A percentile compares a stretch with the other conserved stretches of the same genome.
These are phyloP conservation scores for Thalpophila matura DNA, from an alignment of 2,888 invertebrate species.

Conservation along the genomic window DNA sequence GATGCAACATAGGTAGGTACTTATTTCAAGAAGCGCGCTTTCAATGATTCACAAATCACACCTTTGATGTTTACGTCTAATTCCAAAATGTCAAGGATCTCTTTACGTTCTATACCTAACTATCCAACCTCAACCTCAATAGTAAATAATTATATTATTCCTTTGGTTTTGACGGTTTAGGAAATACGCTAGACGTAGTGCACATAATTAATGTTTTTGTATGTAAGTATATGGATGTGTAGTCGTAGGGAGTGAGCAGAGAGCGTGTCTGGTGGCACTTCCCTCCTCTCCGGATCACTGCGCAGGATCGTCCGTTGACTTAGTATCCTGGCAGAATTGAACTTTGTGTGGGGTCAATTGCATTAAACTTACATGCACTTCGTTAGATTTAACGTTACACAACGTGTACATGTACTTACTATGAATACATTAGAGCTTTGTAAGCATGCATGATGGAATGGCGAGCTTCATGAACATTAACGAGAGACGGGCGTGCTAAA, in stretches of 20 bases:
- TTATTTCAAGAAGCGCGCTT: slow-evolving; percentile 51
- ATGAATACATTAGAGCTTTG: slow-evolving; percentile 16
- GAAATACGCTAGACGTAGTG: slow-evolving; percentile 18
- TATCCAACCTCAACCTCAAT: slow-evolving; percentile 54
- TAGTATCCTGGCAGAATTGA: slow-evolving; percentile 66
- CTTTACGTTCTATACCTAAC: slow-evolving; percentile 45
- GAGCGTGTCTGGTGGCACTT: slow-evolving; percentile 75
- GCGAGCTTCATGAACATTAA: slow-evolving; percentile 17
- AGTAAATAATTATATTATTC: slow-evolving; percentile 14
- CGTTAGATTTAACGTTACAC: slow-evolving; percentile 41
- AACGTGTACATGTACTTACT: slow-evolving; percentile 24
- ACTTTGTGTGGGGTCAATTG: slow-evolving; percentile 69
- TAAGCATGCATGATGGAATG: slow-evolving; percentile 11
- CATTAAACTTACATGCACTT: slow-evolving; percentile 62
- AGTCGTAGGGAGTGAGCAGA: slow-evolving; percentile 61
- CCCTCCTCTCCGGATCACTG: slow-evolving; percentile 75
- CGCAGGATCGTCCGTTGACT: slow-evolving; percentile 74
- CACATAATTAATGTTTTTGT: slow-evolving; percentile 22
- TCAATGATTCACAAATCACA: slow-evolving; percentile 61
- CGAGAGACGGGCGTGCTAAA: slow-evolving; percentile 24
- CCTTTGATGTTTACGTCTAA: slow-evolving; percentile 52
- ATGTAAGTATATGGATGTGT: slow-evolving; percentile 22
- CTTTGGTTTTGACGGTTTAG: slow-evolving; percentile 18
- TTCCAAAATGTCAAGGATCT: slow-evolving; percentile 58
- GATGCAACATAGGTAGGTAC: no score